A percentile compares a stretch with the other conserved stretches of the same genome.
phyloP scores from a whole-genome alignment of 2,797 vertebrate species.

The Molossus molossus region DNA sequence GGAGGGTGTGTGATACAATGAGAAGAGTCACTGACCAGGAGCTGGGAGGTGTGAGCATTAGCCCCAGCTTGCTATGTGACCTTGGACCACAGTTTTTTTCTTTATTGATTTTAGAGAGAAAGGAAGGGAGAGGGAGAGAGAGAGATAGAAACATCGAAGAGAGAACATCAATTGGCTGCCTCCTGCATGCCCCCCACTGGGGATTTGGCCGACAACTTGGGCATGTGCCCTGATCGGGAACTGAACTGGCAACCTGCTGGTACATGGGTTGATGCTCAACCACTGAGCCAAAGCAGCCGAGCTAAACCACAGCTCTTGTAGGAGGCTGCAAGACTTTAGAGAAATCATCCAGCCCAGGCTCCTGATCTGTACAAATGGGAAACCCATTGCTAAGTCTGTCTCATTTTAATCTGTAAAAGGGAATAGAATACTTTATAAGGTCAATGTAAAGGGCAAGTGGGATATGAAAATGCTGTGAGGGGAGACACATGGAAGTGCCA shows the following conservation, averaged over 20 bases:
- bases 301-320: not conserved
- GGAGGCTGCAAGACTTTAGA: not conserved
- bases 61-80: not conserved
- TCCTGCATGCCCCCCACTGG: too few relatives aligned
- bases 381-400: not conserved
- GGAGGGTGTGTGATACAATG: accelerated
- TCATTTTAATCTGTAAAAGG: not conserved
- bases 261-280: too few relatives aligned
- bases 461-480: not conserved
- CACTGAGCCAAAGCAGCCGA: too few relatives aligned
- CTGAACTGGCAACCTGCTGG: too few relatives aligned
- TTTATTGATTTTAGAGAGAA: too few relatives aligned
- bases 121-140: too few relatives aligned
- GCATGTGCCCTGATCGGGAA: too few relatives aligned
- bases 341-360: not conserved
- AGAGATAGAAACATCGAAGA: too few relatives aligned
- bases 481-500: not conserved
- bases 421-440: not conserved
- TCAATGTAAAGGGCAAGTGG: not conserved
- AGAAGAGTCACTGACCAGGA: not conserved
- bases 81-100: not conserved
- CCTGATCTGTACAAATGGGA: not conserved
- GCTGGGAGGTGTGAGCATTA: not conserved
- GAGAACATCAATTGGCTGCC: too few relatives aligned
- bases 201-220: too few relatives aligned